phyloP scores from a whole-genome alignment of 2,888 invertebrate species.

The Oxystoma pomonae region DNA sequence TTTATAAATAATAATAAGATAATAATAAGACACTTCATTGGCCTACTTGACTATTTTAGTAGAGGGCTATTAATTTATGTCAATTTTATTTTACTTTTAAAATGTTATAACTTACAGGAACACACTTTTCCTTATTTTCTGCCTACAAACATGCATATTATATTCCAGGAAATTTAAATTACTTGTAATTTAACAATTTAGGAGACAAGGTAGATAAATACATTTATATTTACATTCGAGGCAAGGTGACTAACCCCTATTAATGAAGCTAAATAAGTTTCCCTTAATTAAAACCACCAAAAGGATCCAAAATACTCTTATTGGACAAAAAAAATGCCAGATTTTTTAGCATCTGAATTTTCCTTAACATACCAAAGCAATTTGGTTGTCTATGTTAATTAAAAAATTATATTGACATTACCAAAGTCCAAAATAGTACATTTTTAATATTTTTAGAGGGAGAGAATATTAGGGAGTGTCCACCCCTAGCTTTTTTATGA shows the following conservation, averaged over 20 bases:
- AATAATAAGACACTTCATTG: background rate
- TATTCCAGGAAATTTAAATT: background rate
- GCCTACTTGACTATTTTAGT: background rate
- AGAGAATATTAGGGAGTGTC: no score
- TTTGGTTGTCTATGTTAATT: no score
- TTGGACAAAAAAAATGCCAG: background rate
- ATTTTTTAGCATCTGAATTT: no score
- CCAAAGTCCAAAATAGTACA: no score
- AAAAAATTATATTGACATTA: no score
- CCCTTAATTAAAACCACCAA: no score
- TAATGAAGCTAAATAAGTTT: background rate
- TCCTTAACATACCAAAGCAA: no score
- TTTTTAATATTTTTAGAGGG: no score
- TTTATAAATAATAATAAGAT: constrained; percentile 1
- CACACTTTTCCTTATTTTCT: background rate
- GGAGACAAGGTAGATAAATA: background rate
- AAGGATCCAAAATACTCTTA: no score
- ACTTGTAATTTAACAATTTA: background rate
- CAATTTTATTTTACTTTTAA: background rate
- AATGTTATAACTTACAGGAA: background rate
- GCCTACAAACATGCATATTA: background rate
- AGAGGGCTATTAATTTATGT: background rate
- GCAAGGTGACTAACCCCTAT: background rate
- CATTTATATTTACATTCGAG: background rate
- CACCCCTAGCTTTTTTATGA: no score